Percentiles rank a stretch among this genome's conserved stretches.
Evolutionary conservation across 2,797 vertebrate species (phyloP).

Genomic region (Poliocrania exsul): DNA sequence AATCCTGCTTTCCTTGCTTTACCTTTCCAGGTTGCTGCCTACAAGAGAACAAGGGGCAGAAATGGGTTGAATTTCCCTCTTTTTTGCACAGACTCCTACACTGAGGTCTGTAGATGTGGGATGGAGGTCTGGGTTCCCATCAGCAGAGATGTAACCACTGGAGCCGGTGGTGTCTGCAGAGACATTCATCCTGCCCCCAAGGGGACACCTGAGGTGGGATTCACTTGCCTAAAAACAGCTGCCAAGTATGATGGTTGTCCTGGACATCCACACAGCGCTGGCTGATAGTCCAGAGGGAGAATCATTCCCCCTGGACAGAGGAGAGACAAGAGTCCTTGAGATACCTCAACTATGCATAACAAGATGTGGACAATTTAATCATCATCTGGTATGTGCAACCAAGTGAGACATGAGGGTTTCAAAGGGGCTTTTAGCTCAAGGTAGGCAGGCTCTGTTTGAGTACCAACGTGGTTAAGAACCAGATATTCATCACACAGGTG

Average conservation of each 20-base stretch:
- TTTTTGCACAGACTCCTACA: not conserved
- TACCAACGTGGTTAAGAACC: not conserved
- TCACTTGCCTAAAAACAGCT: not conserved
- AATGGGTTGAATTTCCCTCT: not conserved
- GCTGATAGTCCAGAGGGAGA: too few relatives aligned
- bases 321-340: too few relatives aligned
- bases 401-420: too few relatives aligned
- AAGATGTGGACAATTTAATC: too few relatives aligned
- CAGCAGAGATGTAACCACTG: not conserved
- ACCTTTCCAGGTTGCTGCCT: not conserved
- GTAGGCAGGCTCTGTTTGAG: not conserved
- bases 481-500: not conserved
- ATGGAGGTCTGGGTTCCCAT: not conserved
- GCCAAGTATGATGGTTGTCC: not conserved
- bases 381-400: too few relatives aligned
- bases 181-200: not conserved
- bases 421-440: too few relatives aligned
- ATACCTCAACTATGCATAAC: too few relatives aligned
- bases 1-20: not conserved
- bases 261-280: not conserved
- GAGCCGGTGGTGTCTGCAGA: not conserved
- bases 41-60: not conserved
- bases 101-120: not conserved
- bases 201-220: not conserved
- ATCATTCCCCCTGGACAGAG: too few relatives aligned